Evolutionary conservation across 2,888 invertebrate species (phyloP).

Genomic region (Hedya salicella): DNA sequence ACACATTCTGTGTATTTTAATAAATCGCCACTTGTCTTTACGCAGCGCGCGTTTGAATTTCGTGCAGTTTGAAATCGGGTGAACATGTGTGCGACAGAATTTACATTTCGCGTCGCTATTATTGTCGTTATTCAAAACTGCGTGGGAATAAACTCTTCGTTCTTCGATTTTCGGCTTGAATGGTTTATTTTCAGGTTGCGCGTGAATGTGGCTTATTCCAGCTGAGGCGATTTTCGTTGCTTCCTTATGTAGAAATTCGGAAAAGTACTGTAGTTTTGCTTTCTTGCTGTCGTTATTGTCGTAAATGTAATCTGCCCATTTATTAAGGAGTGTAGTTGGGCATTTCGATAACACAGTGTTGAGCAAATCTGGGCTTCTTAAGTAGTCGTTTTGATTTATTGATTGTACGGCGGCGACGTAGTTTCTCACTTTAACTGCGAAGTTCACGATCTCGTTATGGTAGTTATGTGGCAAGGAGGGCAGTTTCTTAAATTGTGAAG

Average conservation of each 20-base stretch:
- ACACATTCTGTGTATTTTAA: background rate
- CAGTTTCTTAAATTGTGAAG: constrained; percentile 5
- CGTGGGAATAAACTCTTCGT: background rate
- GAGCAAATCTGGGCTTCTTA: constrained; percentile 19
- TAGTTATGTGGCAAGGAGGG: background rate
- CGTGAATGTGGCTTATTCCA: constrained; percentile 6
- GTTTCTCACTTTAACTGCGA: background rate
- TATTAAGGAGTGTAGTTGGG: background rate
- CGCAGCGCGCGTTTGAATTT: too few relatives aligned
- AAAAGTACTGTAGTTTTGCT: constrained; percentile 6
- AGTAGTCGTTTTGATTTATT: constrained; percentile 5
- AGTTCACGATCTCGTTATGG: constrained; percentile 3
- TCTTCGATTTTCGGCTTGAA: constrained; percentile 4
- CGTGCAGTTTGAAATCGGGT: background rate
- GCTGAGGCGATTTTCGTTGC: constrained; percentile 10
- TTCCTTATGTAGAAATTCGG: constrained; percentile 12
- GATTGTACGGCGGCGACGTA: constrained; percentile 11
- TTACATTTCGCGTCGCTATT: constrained; percentile 1
- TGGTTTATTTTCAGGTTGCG: background rate
- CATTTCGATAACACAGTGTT: constrained; percentile 13
- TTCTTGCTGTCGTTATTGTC: constrained; percentile 1
- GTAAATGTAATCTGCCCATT: constrained; percentile 14
- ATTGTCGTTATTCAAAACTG: background rate
- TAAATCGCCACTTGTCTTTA: background rate
- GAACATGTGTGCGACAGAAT: constrained; percentile 2